Conservation (phyloP, 2,888 invertebrate genomes). For the Patella depressa region DNA sequence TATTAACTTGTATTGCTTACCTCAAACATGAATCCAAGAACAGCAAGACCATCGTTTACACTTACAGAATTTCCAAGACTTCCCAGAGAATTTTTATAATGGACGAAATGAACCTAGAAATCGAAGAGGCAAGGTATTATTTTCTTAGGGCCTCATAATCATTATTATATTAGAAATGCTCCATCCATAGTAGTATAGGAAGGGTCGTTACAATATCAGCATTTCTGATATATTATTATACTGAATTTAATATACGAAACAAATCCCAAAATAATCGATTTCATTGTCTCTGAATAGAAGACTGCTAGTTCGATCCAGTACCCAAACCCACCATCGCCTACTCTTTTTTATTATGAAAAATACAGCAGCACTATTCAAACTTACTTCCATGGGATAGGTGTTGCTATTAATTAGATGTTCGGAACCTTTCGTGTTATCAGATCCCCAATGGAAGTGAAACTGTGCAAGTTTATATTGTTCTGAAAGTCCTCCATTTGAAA, state of each 20-base stretch:
- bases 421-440: background rate
- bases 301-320: too few relatives aligned
- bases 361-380: background rate
- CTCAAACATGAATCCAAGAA: constrained; percentile 77
- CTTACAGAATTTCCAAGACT: constrained; percentile 73
- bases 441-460: constrained; percentile 7
- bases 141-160: too few relatives aligned
- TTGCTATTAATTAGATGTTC: background rate
- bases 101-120: constrained; percentile 77
- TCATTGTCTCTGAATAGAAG: too few relatives aligned
- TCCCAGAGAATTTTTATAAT: constrained; percentile 77
- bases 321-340: too few relatives aligned
- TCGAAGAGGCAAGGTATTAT: too few relatives aligned
- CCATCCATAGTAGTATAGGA: too few relatives aligned
- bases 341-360: too few relatives aligned
- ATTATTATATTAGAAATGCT: too few relatives aligned
- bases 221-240: too few relatives aligned
- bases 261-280: too few relatives aligned
- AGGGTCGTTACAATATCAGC: too few relatives aligned
- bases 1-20: constrained; percentile 55
- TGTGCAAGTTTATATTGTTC: constrained; percentile 2
- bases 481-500: background rate
- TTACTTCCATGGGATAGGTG: background rate
- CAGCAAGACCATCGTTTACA: constrained; percentile 76
- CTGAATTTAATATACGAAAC: too few relatives aligned